These are phyloP conservation scores for Galerucella calmariensis DNA, from an alignment of 2,888 invertebrate species.

Conservation along the genomic window DNA sequence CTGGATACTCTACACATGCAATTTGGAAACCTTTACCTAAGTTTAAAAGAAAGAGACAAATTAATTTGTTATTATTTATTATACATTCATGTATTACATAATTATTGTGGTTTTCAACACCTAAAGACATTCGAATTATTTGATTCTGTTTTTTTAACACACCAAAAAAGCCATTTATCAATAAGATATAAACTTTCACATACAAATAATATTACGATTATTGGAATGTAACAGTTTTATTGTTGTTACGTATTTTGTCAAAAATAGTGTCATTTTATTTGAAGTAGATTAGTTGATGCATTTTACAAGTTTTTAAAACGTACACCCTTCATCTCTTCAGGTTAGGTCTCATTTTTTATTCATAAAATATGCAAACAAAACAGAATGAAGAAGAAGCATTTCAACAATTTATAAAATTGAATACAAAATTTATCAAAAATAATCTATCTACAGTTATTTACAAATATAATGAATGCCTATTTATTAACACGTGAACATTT, in stretches of 20 bases:
- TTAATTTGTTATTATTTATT: slow-evolving; percentile 56
- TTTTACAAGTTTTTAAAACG: slow-evolving; percentile 38
- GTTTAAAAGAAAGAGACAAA: not conserved
- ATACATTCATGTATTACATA: slow-evolving; percentile 66
- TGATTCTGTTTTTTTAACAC: slow-evolving; percentile 61
- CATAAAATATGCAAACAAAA: slow-evolving; percentile 39
- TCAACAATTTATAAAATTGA: slow-evolving; percentile 37
- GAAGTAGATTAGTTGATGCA: slow-evolving; percentile 37
- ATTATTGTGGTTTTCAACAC: slow-evolving; percentile 64
- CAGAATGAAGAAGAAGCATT: slow-evolving; percentile 28
- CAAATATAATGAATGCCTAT: slow-evolving; percentile 41
- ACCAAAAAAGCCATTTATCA: slow-evolving; percentile 62
- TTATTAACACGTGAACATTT: slow-evolving; percentile 30
- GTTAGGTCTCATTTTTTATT: slow-evolving; percentile 34
- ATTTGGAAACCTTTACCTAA: too few species aligned
- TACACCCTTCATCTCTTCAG: not conserved
- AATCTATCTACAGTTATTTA: slow-evolving; percentile 44
- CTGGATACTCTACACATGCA: too few species aligned
- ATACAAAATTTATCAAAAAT: slow-evolving; percentile 41
- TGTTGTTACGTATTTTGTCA: slow-evolving; percentile 59
- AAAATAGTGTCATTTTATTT: slow-evolving; percentile 59
- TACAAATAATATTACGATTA: slow-evolving; percentile 48
- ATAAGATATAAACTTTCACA: slow-evolving; percentile 46
- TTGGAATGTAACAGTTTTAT: slow-evolving; percentile 60
- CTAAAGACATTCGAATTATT: slow-evolving; percentile 64